These are phyloP conservation scores for Andrena dorsata DNA, from an alignment of 2,888 invertebrate genomes.

Conservation along the genomic window DNA sequence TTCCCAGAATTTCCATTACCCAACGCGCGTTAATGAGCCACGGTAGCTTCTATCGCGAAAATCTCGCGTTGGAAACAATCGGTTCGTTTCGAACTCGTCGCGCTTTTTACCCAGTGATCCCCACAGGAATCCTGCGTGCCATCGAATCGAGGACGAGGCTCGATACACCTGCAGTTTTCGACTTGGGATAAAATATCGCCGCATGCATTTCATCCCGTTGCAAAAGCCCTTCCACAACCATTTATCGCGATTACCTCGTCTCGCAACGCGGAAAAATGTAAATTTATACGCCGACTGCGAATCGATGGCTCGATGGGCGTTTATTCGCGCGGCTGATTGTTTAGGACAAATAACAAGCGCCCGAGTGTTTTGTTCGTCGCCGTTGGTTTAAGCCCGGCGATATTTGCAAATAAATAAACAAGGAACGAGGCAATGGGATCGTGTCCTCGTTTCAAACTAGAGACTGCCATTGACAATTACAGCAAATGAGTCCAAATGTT, in stretches of 20 bases:
- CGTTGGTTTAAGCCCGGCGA: not conserved
- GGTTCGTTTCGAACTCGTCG: constrained; percentile 30
- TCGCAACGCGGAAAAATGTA: not conserved
- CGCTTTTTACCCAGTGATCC: constrained; percentile 9
- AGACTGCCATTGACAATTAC: not conserved
- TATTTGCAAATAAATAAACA: not conserved
- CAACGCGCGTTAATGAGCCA: not conserved
- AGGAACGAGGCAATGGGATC: not conserved
- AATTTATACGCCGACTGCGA: constrained; percentile 10
- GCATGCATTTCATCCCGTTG: not conserved
- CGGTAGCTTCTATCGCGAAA: not conserved
- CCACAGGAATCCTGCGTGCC: constrained; percentile 16
- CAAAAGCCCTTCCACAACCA: not conserved
- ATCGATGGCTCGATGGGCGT: not conserved
- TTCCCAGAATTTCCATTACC: not conserved
- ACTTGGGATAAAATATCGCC: constrained; percentile 26
- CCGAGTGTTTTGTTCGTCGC: not conserved
- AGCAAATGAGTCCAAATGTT: not conserved
- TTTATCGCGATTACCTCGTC: constrained; percentile 19
- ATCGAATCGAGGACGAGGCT: constrained; percentile 26
- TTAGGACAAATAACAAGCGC: not conserved
- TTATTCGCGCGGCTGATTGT: not conserved
- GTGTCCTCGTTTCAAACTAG: not conserved
- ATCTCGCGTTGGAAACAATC: constrained; percentile 18
- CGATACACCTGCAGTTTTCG: constrained; percentile 40